phyloP scores from a whole-genome alignment of 2,113 vertebrate genomes.

The Callaeas wilsoni region DNA sequence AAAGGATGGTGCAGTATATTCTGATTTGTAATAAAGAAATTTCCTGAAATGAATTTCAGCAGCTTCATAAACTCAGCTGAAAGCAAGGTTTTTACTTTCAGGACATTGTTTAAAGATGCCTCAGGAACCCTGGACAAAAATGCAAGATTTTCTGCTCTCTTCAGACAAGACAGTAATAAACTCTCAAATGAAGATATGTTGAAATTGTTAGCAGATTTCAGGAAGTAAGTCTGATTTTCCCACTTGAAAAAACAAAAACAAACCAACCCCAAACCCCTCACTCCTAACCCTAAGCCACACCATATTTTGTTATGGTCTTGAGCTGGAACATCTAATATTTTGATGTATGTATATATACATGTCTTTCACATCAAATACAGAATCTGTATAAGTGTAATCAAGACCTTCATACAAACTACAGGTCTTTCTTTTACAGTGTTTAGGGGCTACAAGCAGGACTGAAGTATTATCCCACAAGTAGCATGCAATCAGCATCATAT shows the following conservation, averaged over 20 bases:
- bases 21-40: neutral
- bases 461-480: neutral
- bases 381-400: neutral
- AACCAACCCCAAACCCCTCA: neutral
- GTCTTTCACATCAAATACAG: neutral
- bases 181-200: constrained; percentile 96
- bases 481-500: neutral
- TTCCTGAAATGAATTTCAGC: neutral
- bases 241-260: neutral
- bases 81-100: constrained; percentile 63
- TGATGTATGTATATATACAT: neutral
- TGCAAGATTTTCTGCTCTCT: constrained; percentile 92
- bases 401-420: neutral
- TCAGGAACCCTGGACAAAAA: constrained; percentile 91
- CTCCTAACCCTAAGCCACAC: neutral
- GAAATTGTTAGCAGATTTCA: constrained; percentile 92
- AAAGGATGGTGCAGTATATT: neutral
- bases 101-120: constrained; percentile 90
- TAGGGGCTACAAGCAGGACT: neutral
- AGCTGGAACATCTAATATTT: neutral
- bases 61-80: neutral
- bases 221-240: constrained; percentile 83
- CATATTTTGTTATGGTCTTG: neutral
- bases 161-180: constrained; percentile 95
- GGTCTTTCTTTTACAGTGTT: neutral